phyloP scores from a whole-genome alignment of 2,797 vertebrate species.

The Argyrosomus regius region DNA sequence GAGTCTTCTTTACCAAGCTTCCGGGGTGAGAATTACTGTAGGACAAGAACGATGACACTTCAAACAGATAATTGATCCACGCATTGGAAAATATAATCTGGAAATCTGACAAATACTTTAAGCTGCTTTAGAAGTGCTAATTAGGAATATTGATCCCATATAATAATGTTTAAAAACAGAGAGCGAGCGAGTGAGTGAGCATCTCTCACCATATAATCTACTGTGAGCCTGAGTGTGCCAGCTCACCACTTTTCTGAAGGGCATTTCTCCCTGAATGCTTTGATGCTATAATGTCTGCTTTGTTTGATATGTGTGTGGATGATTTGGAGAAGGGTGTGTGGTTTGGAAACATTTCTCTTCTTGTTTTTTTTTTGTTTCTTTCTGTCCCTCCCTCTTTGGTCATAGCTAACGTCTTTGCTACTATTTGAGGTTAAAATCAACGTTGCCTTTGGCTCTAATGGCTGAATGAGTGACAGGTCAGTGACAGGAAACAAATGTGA shows the following conservation, averaged over 20 bases:
- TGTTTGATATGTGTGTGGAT: constrained; percentile 32
- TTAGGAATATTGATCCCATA: constrained; percentile 76
- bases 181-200: not conserved
- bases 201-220: constrained; percentile 58
- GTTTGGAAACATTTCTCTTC: constrained; percentile 50
- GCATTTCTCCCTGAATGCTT: constrained; percentile 65
- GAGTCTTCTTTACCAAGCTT: constrained; percentile 44
- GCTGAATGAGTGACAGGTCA: constrained; percentile 81
- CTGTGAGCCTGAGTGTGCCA: constrained; percentile 56
- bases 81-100: constrained; percentile 72
- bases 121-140: constrained; percentile 72
- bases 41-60: constrained; percentile 67
- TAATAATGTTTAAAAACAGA: constrained; percentile 69
- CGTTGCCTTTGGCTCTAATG: constrained; percentile 65
- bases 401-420: constrained; percentile 52
- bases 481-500: constrained; percentile 87
- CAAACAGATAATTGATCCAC: constrained; percentile 75
- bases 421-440: constrained; percentile 68
- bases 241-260: constrained; percentile 73
- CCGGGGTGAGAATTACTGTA: constrained; percentile 56
- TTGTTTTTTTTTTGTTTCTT: constrained; percentile 10
- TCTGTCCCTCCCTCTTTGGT: constrained; percentile 43
- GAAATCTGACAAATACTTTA: constrained; percentile 69
- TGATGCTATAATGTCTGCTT: constrained; percentile 64
- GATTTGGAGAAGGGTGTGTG: constrained; percentile 29